Conservation (phyloP, 2,113 vertebrate species). For the Cacatua alba region DNA sequence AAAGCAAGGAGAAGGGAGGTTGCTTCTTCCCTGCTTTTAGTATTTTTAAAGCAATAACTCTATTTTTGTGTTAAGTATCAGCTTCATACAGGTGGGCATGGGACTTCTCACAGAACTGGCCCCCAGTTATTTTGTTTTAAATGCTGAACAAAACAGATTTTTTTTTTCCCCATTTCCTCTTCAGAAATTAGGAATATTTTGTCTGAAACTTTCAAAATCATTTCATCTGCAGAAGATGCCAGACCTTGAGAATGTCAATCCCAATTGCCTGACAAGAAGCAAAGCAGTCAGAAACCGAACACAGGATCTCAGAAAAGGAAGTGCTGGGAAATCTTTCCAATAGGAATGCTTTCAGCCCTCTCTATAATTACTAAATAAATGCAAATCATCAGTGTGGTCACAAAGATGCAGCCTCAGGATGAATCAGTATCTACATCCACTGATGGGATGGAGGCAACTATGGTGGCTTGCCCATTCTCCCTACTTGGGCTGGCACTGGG, state of each 20-base stretch:
- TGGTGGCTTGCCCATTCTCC: not conserved
- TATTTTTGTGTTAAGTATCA: not conserved
- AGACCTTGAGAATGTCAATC: not conserved
- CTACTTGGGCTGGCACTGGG: not conserved
- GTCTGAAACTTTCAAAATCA: not conserved
- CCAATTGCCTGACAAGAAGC: not conserved
- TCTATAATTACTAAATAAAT: not conserved
- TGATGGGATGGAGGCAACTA: not conserved
- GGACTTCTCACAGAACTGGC: not conserved
- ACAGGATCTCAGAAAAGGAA: not conserved
- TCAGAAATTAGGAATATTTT: not conserved
- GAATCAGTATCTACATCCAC: not conserved
- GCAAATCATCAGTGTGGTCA: not conserved
- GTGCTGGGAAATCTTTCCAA: not conserved
- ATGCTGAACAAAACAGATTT: not conserved
- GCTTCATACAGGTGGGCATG: not conserved
- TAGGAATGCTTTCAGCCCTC: not conserved
- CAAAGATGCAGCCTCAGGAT: not conserved
- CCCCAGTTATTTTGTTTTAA: not conserved
- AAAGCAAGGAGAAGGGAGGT: not conserved
- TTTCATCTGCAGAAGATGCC: not conserved
- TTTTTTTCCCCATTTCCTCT: not conserved
- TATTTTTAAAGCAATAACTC: not conserved
- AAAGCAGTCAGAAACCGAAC: not conserved
- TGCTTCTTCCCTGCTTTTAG: not conserved